Conservation (phyloP, 2,797 vertebrate genomes). For the Smutsia temminckii region DNA sequence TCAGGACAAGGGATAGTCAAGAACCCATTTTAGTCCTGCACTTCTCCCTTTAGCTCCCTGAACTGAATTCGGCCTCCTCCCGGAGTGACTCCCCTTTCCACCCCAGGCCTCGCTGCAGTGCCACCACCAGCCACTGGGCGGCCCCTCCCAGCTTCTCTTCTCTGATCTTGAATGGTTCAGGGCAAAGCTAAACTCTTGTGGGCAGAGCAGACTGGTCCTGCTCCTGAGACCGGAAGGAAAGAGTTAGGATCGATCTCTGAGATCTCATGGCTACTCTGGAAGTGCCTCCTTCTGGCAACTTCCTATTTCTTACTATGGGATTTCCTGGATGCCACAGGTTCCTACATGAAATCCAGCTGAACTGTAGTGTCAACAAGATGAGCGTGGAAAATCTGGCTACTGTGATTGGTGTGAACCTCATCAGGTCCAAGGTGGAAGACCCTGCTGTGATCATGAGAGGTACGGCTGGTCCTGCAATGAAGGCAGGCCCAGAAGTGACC, state of each 20-base stretch:
- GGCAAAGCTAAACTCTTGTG: neutral
- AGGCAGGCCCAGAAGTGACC: neutral
- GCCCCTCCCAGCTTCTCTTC: neutral
- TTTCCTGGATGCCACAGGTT: conserved; percentile 87
- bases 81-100: neutral
- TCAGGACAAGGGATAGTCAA: neutral
- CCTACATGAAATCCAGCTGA: conserved; percentile 93
- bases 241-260: neutral
- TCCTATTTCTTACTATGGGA: neutral
- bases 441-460: conserved; percentile 96
- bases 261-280: neutral
- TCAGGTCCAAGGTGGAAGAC: conserved; percentile 94
- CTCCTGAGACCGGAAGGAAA: neutral
- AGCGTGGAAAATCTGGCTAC: conserved; percentile 98
- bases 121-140: neutral
- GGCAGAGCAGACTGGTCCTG: neutral
- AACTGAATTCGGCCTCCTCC: neutral
- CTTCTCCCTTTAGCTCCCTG: neutral
- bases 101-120: no score
- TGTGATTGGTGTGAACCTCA: conserved; percentile 97
- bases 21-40: neutral
- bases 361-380: conserved; percentile 95
- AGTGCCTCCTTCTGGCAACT: neutral
- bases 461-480: conserved; percentile 74
- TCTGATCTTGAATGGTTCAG: neutral